These are phyloP conservation scores for Aradophagus sp. DNA, from an alignment of 1,140 invertebrate genomes.

Conservation along the genomic window DNA sequence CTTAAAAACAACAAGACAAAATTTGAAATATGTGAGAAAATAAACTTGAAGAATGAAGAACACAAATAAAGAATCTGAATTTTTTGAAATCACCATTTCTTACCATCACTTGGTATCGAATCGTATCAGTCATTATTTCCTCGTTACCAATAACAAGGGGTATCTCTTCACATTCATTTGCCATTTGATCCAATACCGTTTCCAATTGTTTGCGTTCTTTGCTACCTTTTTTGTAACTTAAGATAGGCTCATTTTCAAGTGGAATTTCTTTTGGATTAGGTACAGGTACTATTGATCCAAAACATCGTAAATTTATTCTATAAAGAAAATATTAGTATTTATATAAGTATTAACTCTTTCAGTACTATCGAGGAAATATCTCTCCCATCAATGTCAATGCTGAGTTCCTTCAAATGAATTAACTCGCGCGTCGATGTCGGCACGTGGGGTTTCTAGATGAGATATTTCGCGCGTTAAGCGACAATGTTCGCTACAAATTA, in stretches of 20 bases:
- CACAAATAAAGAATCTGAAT: slow-evolving; percentile 1
- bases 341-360: no score
- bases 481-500: no score
- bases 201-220: slow-evolving; percentile 86
- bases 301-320: slow-evolving; percentile 70
- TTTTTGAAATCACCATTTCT: slow-evolving; percentile 42
- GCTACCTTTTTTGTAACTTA: slow-evolving; percentile 88
- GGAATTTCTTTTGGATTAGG: slow-evolving; percentile 81
- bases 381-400: no score
- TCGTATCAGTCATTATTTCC: slow-evolving; percentile 84
- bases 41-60: slow-evolving; percentile 1
- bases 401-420: no score
- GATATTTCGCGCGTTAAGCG: no score
- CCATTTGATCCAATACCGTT: slow-evolving; percentile 81
- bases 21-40: background rate
- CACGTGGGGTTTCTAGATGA: no score
- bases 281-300: slow-evolving; percentile 79
- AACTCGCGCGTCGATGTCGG: no score
- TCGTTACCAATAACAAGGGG: slow-evolving; percentile 95
- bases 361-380: no score
- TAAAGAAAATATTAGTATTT: slow-evolving; percentile 19
- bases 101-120: slow-evolving; percentile 85
- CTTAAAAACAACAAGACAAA: slow-evolving; percentile 73
- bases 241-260: slow-evolving; percentile 87
- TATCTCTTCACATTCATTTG: slow-evolving; percentile 84